These are phyloP conservation scores for Dicrostonyx torquatus DNA, from an alignment of 2,797 vertebrate genomes.

Conservation along the genomic window DNA sequence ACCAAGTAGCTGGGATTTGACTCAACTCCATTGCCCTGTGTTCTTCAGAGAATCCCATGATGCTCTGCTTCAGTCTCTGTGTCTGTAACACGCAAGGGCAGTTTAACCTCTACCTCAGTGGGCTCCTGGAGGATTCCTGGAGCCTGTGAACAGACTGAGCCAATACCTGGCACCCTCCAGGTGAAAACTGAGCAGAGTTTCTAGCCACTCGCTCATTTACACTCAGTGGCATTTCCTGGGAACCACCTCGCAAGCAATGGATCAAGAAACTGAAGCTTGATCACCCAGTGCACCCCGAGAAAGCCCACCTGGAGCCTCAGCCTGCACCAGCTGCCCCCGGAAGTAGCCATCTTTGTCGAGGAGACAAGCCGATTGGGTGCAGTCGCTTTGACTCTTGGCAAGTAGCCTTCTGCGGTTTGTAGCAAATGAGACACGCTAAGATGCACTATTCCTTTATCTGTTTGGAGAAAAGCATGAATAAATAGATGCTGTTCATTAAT, in stretches of 20 bases:
- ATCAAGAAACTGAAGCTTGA: neutral
- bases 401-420: conserved; percentile 6
- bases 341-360: neutral
- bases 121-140: neutral
- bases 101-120: neutral
- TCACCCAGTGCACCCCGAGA: neutral
- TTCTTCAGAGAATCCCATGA: neutral
- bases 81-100: neutral
- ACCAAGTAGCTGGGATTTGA: neutral
- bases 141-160: neutral
- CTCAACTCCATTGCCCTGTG: neutral
- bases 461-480: conserved; percentile 51
- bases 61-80: neutral
- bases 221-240: neutral
- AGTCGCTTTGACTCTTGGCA: neutral
- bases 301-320: neutral
- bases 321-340: fast-evolving
- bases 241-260: neutral
- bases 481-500: conserved; percentile 47
- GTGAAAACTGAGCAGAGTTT: neutral
- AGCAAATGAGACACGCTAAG: neutral
- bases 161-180: neutral
- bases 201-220: neutral
- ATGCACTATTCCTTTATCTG: neutral
- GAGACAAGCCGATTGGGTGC: neutral